Base-by-base conservation (phyloP, 2,113 vertebrate species). In the Tyto alba region DNA sequence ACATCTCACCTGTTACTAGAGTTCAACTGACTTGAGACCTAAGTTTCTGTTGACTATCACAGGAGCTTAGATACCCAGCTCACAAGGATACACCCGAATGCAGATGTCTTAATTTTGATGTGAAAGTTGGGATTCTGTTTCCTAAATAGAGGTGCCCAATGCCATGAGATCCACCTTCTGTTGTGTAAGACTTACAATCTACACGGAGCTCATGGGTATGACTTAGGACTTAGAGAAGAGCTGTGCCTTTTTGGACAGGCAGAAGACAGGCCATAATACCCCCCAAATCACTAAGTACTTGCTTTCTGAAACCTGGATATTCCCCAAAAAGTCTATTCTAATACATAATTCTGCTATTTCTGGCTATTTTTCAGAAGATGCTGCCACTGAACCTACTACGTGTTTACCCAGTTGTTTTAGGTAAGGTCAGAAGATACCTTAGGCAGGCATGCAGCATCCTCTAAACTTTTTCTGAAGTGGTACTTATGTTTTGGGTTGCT, bases 41-140 rank as follows among this genome's bases (percentile, higher is more conserved):
- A 80, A 50, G 40, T 26, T 41, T 85, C 22, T 0, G 0, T 2
- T 34, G 29, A 6, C 14, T 62, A 1, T 41, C 32, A 17, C 3
- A 8, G 27, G 7, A 50, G 9, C 6, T 82, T n/a, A 55, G 69
- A n/a, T 4, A 45, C 8, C 23, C 16, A 82, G 3, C 6, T 88
- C 57, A 47, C 13, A 47, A 67, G 26, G 7, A 38, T 16, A 23
- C 18, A 78, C 3, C 3, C 3, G 27, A 75, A 55, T 32, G 26
- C 19, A 55, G 14, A 7, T 23, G 23, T 45, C 43, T 76, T 47
- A 17, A 74, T 48, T 74, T 38, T 30, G 4, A 32, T 45, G 22
- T 17, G 25, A 57, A 67, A 26, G 7, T 25, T 73, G 17, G 16
- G 53, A 47, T 82, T 62, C 29, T 52, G 3, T 63, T 86, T 86